Evolutionary conservation across 1,140 invertebrate species (phyloP).

Genomic region (Oncopeltus fasciatus): DNA sequence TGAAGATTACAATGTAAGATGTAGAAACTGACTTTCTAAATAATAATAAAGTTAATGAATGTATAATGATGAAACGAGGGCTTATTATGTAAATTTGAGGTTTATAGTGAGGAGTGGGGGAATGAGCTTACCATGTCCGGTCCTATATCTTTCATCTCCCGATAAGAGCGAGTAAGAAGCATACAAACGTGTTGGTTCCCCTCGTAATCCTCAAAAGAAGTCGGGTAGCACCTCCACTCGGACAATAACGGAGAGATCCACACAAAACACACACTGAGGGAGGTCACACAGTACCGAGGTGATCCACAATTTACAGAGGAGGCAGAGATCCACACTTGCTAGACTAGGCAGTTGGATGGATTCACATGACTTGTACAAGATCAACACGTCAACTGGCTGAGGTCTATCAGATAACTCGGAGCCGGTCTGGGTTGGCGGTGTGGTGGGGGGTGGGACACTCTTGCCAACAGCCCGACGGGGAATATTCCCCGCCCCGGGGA

Average conservation of each 20-base stretch:
- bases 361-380: background rate
- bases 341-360: no score
- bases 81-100: no score
- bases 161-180: slow-evolving; percentile 15
- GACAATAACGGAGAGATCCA: no score
- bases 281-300: no score
- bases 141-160: slow-evolving; percentile 20
- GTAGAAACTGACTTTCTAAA: no score
- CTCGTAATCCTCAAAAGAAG: background rate
- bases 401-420: background rate
- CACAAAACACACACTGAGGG: no score
- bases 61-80: no score
- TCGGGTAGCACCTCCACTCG: background rate
- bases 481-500: background rate
- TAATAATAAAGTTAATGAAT: no score
- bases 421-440: background rate
- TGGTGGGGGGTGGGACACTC: background rate
- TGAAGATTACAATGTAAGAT: no score
- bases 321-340: no score
- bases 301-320: no score
- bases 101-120: no score
- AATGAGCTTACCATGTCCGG: slow-evolving; percentile 18
- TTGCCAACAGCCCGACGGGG: background rate
- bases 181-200: slow-evolving; percentile 4
- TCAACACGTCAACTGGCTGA: background rate